Evolutionary conservation across 2,888 invertebrate species (phyloP).

Genomic region (Pseudococcus jackbeardsleyi): DNA sequence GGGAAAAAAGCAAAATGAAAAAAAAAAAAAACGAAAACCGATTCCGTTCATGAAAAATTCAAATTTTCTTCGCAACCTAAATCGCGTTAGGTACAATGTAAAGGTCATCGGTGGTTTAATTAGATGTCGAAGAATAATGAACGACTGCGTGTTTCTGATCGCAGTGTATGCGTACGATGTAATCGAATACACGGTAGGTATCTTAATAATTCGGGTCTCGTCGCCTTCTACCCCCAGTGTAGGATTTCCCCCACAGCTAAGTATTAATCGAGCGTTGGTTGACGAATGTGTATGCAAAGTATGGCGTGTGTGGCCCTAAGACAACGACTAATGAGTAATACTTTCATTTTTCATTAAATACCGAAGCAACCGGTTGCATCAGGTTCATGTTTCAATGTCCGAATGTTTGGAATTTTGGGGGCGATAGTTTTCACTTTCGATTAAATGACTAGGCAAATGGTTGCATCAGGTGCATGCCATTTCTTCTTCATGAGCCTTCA

Average conservation of each 20-base stretch:
- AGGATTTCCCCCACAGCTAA: background rate
- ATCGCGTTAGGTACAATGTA: background rate
- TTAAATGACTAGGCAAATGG: no score
- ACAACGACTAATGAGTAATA: background rate
- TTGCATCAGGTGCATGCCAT: no score
- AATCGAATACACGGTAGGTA: background rate
- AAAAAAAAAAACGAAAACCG: background rate
- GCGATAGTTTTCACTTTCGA: no score
- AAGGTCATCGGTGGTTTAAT: constrained; percentile 3
- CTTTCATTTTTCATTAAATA: background rate
- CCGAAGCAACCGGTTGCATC: background rate
- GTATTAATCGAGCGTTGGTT: background rate
- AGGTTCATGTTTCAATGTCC: background rate
- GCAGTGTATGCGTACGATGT: background rate
- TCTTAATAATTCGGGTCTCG: background rate
- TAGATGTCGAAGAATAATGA: constrained; percentile 10
- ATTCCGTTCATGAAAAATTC: constrained; percentile 4
- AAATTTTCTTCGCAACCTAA: constrained; percentile 10
- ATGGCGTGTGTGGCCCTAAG: background rate
- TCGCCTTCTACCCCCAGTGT: background rate
- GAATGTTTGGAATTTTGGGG: background rate
- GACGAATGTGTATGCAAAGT: background rate
- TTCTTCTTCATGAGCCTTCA: no score
- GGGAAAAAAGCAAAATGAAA: background rate
- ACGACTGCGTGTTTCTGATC: background rate